These are phyloP conservation scores for Pterois miles DNA, from an alignment of 2,797 vertebrate genomes.

Conservation along the genomic window DNA sequence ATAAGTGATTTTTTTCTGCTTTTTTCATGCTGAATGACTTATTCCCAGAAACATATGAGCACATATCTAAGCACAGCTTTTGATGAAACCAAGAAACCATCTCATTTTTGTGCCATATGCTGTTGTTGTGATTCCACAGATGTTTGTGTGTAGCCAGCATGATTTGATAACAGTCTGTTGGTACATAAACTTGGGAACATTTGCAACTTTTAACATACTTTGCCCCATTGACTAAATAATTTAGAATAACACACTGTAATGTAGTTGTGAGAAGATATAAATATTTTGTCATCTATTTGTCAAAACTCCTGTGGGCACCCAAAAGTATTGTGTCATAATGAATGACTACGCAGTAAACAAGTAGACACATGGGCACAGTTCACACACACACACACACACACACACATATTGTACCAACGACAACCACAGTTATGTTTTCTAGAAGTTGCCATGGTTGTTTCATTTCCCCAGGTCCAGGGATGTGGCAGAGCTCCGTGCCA, in stretches of 20 bases:
- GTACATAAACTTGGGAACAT: rapidly evolving
- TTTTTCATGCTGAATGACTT: no score
- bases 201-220: neutral
- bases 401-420: neutral
- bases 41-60: no score
- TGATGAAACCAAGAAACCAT: conserved; percentile 85
- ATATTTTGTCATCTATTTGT: neutral
- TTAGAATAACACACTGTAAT: neutral
- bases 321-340: neutral
- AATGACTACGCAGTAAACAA: neutral
- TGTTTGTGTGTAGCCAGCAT: conserved; percentile 7
- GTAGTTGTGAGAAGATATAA: neutral
- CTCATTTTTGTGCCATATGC: conserved; percentile 68
- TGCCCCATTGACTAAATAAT: neutral
- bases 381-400: neutral
- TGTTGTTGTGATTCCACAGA: conserved; percentile 48
- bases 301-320: no score
- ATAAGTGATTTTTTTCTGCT: no score
- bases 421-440: neutral
- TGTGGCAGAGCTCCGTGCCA: conserved; percentile 90
- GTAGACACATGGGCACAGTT: neutral
- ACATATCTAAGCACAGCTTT: conserved; percentile 89
- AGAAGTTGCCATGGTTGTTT: conserved; percentile 8
- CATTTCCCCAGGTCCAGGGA: conserved; percentile 89
- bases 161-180: neutral